phyloP scores from a whole-genome alignment of 1,140 invertebrate genomes.

The Aleiodes sp. region DNA sequence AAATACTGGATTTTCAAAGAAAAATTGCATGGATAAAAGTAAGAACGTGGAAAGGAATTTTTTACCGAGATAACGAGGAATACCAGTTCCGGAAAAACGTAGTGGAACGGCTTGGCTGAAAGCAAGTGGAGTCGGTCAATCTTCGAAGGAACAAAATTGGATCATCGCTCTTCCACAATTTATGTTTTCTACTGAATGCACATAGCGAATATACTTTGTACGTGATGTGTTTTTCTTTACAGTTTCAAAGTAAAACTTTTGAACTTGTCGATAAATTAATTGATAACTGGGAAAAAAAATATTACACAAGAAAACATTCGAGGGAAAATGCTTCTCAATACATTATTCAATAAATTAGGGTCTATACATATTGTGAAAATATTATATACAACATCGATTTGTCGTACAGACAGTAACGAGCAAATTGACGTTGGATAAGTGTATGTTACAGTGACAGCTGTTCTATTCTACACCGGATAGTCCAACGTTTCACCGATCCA shows the following conservation, averaged over 20 bases:
- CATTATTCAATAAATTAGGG: no score
- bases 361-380: no score
- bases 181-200: conserved; percentile 39
- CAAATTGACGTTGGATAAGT: conserved; percentile 7
- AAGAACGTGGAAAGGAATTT: neutral
- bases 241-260: no score
- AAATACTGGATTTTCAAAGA: conserved; percentile 21
- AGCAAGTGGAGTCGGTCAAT: conserved; percentile 43
- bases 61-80: conserved; percentile 22
- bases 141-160: conserved; percentile 46
- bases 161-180: conserved; percentile 48
- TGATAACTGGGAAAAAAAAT: no score
- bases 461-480: neutral
- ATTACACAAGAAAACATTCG: no score
- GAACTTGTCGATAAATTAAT: no score
- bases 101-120: conserved; percentile 15
- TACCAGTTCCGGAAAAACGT: conserved; percentile 13
- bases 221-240: neutral
- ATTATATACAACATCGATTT: no score
- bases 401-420: neutral
- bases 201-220: neutral
- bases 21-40: conserved; percentile 22
- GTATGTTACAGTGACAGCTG: conserved; percentile 1
- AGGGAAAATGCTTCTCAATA: no score
- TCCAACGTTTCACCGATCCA: neutral